Base-by-base conservation (phyloP, 2,113 vertebrate genomes). In the Gopherus flavomarginatus region DNA sequence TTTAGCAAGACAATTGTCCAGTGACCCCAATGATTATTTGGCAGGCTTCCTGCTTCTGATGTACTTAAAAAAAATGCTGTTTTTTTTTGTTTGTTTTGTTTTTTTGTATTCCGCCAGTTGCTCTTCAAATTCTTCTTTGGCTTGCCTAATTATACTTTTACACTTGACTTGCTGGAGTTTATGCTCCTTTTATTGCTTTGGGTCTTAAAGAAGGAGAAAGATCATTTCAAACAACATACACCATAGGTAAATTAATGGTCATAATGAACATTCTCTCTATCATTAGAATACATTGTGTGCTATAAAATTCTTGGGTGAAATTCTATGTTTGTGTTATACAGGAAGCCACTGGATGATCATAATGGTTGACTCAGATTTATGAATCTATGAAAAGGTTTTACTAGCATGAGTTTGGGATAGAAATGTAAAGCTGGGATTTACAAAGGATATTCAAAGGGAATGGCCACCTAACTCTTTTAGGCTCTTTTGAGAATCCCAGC, bases 331-430 rank as follows among this genome's bases (percentile, higher is more conserved):
- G 22, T 83, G 26, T 52, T 83, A 12, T 27, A 3, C 5, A 50
- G 9, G 17, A 90, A 88, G 9, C 78, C 44, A 85, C 5, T 26
- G 44, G 8, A 78, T 72, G 3, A 53, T 81, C 4, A 9, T 35
- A 92, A 82, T 8, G 0, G 1, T 69, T 90, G 2, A 62, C 77
- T 4, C 7, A 94, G 86, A 65, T 86, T 86, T 52, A 72, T 5
- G 85, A 81, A 90, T 11, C 9, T 38, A 84, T 81, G 4, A 17
- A 86, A 47, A 86, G 94, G 88, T 82, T 56, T 5, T 13, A 72
- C 54, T 86, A 1, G 0, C 77, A 83, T 87, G 35, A 92, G 1
- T 0, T 0, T 3, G 8, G 69, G 75, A 42, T 11, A 2, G 1
- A 49, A 77, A 57, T 47, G 27, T 78, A 83, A 81, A 89, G 16